Evolutionary conservation across 2,113 vertebrate genomes (phyloP), one percentile per base, ranked within the genome.

Genomic region (Piprites chloris): DNA sequence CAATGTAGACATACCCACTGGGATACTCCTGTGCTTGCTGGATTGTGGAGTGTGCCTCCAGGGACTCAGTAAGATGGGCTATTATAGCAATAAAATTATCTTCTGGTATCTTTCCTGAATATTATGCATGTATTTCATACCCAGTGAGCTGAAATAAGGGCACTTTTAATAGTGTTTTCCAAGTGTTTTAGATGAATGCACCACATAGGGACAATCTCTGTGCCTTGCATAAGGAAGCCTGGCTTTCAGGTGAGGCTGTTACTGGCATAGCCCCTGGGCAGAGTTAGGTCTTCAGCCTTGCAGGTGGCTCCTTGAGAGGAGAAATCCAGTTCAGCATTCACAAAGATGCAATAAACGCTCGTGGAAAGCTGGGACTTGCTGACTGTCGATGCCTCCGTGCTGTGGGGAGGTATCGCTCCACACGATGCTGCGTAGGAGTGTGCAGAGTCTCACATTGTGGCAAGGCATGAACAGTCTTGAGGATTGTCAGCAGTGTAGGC

Each of bases 91-190:
- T 93, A 89, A 92, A 95, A 95, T 93, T 75, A 92, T 47, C 72
- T 90, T 88, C 92, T 92, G 41, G 81, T 85, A 53, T 76, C 78
- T 91, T 87, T 33, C 63, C 52, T 65, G 88, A 47, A 55, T 47
- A 50, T 88, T 92, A 92, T 77, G 90, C 75, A 62, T 88, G 82
- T 12, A 77, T 95, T 94, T 96, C 85, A 71, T 86, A 92, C 72
- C 77, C 90, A 58, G 63, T 77, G 95, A 95, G 55, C 82, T 94
- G 92, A 88, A 90, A 50, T 88, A 90, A 95, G 88, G 67, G 28
- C 67, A 63, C 30, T 90, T 86, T 46, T 69, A 73, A 42, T 76
- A 8, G 18, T 74, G 27, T 35, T 74, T 91, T 18, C 39, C 39
- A 66, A 42, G 71, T 76, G 37, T 80, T 91, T 65, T 32, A 88